Evolutionary conservation across 1,140 invertebrate species (phyloP).

Genomic region (Neotoxoptera formosana): DNA sequence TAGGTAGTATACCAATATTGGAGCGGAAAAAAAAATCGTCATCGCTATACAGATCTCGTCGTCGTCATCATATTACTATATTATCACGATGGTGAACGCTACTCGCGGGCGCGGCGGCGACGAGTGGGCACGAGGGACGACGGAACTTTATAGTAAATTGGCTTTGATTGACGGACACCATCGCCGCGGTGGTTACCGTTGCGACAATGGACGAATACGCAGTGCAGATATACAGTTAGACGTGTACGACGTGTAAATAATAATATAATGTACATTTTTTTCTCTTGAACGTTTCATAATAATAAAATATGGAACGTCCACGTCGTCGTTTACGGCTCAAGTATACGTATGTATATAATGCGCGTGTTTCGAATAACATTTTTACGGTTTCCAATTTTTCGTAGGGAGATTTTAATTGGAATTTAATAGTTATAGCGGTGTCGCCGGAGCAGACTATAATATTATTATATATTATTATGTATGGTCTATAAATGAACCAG

Average conservation of each 20-base stretch:
- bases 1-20: not conserved
- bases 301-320: not conserved
- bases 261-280: not conserved
- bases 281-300: not conserved
- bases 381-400: not conserved
- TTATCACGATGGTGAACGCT: not conserved
- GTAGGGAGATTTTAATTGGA: slow-evolving; percentile 30
- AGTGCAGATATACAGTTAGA: slow-evolving; percentile 9
- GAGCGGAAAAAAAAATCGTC: slow-evolving; percentile 5
- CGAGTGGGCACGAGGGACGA: slow-evolving; percentile 21
- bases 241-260: not conserved
- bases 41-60: not conserved
- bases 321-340: not conserved
- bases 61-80: not conserved
- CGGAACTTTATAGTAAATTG: slow-evolving; percentile 25
- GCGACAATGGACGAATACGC: slow-evolving; percentile 11
- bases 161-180: slow-evolving; percentile 45
- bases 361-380: not conserved
- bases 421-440: not conserved
- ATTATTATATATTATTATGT: not conserved
- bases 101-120: not conserved
- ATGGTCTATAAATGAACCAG: not conserved
- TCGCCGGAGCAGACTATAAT: not conserved
- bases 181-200: slow-evolving; percentile 12
- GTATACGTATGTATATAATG: not conserved